phyloP scores from a whole-genome alignment of 2,888 invertebrate species.

The Lottia gigantea region DNA sequence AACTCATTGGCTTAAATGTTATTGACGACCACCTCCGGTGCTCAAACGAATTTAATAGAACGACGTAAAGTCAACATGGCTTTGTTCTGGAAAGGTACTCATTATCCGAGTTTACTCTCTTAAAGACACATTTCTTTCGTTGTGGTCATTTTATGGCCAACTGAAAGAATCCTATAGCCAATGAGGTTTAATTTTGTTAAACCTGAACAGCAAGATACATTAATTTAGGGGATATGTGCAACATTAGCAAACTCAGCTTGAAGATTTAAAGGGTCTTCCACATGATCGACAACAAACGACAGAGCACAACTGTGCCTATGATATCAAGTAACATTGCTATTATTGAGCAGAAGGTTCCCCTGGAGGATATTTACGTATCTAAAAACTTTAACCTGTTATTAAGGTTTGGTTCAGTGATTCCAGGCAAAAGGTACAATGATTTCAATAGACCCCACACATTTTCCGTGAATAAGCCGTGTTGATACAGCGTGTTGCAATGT shows the following conservation, averaged over 20 bases:
- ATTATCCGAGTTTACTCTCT: constrained; percentile 1
- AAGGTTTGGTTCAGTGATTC: not conserved
- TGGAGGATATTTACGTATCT: not conserved
- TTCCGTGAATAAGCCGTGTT: not conserved
- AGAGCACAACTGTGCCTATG: not conserved
- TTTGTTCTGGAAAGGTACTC: not conserved
- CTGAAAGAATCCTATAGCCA: not conserved
- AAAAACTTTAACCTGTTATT: not conserved
- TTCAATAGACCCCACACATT: constrained; percentile 4
- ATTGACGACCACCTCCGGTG: not conserved
- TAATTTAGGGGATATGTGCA: too few species aligned
- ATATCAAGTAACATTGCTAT: not conserved
- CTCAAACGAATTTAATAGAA: not conserved
- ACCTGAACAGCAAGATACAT: too few species aligned
- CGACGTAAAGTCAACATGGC: not conserved
- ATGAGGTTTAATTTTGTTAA: too few species aligned
- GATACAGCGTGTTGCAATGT: not conserved
- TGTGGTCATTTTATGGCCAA: not conserved
- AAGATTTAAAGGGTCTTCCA: not conserved
- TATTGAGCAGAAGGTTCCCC: constrained; percentile 2
- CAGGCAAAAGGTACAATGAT: not conserved
- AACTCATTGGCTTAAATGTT: not conserved
- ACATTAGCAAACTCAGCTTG: not conserved
- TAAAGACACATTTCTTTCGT: not conserved
- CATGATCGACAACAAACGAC: not conserved